Percentiles rank a stretch among this genome's conserved stretches.
These are phyloP conservation scores for Planococcus citri DNA, from an alignment of 1,140 invertebrate species.

Conservation along the genomic window DNA sequence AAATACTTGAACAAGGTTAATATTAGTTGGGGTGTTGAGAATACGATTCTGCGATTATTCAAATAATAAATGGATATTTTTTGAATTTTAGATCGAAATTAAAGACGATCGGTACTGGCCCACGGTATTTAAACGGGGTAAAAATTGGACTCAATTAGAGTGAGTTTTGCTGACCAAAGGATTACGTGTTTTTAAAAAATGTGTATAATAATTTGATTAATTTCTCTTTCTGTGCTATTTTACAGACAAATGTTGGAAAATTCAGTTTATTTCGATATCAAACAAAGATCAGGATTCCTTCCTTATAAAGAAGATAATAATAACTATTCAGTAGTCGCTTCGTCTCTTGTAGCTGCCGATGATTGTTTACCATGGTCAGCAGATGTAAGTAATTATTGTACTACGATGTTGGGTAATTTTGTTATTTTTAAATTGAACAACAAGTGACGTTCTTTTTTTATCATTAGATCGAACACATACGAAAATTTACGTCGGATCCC, in stretches of 20 bases:
- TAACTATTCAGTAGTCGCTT: constrained; percentile 67
- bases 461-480: constrained; percentile 37
- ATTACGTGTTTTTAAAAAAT: too few relatives aligned
- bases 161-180: constrained; percentile 35
- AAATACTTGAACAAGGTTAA: constrained; percentile 52
- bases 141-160: constrained; percentile 71
- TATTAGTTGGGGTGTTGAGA: not conserved
- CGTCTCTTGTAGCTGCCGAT: constrained; percentile 68
- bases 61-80: constrained; percentile 21
- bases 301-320: constrained; percentile 79
- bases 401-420: too few relatives aligned
- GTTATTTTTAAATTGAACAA: too few relatives aligned
- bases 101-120: constrained; percentile 79
- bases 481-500: constrained; percentile 41
- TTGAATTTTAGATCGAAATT: constrained; percentile 41
- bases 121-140: constrained; percentile 61
- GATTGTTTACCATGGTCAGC: constrained; percentile 54
- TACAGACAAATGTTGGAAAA: constrained; percentile 52
- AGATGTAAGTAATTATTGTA: constrained; percentile 25
- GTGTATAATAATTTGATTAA: too few relatives aligned
- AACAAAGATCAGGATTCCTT: constrained; percentile 76
- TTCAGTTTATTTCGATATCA: constrained; percentile 63
- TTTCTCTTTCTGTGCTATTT: too few relatives aligned
- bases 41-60: not conserved
- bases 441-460: not conserved